A percentile compares a stretch with the other conserved stretches of the same genome.
These are phyloP conservation scores for Folsomia candida DNA, from an alignment of 2,888 invertebrate genomes.

Conservation along the genomic window DNA sequence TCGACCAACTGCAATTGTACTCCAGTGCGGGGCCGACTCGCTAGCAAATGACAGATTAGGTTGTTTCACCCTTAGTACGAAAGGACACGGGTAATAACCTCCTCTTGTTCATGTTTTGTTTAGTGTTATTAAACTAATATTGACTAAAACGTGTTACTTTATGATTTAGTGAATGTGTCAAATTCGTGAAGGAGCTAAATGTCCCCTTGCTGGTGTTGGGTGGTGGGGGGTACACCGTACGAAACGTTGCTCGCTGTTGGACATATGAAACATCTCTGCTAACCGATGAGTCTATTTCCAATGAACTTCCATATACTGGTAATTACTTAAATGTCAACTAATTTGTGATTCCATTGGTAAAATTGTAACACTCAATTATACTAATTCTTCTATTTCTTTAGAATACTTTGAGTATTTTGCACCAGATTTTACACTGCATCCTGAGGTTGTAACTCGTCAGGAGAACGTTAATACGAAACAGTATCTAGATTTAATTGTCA, in stretches of 20 bases:
- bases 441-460: constrained; percentile 79
- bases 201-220: constrained; percentile 88
- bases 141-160: background rate
- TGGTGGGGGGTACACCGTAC: constrained; percentile 65
- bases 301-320: constrained; percentile 87
- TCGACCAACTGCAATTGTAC: constrained; percentile 91
- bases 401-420: constrained; percentile 97
- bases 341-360: background rate
- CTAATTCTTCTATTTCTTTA: background rate
- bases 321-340: constrained; percentile 6
- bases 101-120: too few species aligned
- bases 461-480: constrained; percentile 95
- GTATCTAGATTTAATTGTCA: constrained; percentile 85
- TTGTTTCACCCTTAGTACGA: constrained; percentile 91
- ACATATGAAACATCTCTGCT: constrained; percentile 95
- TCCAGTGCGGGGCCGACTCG: constrained; percentile 98
- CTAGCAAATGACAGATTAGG: constrained; percentile 91
- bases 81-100: constrained; percentile 77
- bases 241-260: constrained; percentile 98
- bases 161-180: constrained; percentile 76
- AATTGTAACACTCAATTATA: background rate
- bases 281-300: constrained; percentile 86
- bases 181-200: constrained; percentile 87
- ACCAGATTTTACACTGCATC: constrained; percentile 93
- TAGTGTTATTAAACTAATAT: background rate